Conservation (phyloP, 2,113 vertebrate genomes). For the Phalacrocorax pelagicus region DNA sequence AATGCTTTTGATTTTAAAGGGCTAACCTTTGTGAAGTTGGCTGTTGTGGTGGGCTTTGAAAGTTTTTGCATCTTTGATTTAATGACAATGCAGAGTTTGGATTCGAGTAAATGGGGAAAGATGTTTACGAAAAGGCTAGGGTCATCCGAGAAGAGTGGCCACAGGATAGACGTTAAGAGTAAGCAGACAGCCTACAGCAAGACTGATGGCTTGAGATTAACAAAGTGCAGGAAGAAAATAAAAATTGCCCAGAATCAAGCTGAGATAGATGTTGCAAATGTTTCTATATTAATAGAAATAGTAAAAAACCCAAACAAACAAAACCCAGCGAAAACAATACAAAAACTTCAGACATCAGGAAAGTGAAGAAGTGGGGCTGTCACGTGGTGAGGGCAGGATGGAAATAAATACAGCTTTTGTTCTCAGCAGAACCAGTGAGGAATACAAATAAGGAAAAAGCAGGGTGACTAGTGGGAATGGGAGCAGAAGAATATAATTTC, state of each 20-base stretch:
- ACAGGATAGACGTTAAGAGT: background rate
- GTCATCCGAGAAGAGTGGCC: background rate
- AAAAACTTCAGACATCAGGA: background rate
- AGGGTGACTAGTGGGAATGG: background rate
- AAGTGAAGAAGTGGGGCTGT: background rate
- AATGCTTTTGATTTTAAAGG: background rate
- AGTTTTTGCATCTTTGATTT: background rate
- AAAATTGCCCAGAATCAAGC: background rate
- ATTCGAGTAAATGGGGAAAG: background rate
- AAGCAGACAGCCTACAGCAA: background rate
- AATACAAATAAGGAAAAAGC: background rate
- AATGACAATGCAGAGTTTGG: background rate
- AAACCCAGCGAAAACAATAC: background rate
- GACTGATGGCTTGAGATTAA: background rate
- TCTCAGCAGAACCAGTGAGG: background rate
- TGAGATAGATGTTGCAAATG: background rate
- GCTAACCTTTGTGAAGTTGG: background rate
- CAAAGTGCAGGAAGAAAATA: background rate
- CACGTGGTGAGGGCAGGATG: background rate
- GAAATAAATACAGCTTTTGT: background rate
- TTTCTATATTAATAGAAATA: background rate
- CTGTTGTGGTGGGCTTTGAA: background rate
- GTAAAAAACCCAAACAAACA: background rate
- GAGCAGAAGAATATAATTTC: background rate
- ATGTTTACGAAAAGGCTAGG: background rate